Percentiles rank a stretch among this genome's conserved stretches.
These are phyloP conservation scores for Varanus salvator DNA, from an alignment of 2,113 vertebrate species.

Conservation along the genomic window DNA sequence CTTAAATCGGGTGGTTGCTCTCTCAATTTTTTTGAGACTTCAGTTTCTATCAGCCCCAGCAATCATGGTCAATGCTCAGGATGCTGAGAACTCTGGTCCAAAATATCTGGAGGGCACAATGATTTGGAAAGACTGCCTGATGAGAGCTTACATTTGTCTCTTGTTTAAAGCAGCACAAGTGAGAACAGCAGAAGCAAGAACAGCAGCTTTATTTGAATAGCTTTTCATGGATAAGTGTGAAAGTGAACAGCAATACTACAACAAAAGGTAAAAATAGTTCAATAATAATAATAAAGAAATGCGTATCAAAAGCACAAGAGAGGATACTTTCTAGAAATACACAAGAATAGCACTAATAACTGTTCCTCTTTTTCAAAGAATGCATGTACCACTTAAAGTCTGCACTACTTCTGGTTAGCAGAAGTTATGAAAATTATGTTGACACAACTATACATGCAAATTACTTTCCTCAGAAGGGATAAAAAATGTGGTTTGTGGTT, in stretches of 20 bases:
- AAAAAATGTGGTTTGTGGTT: slow-evolving; percentile 78
- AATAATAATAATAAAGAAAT: neutral
- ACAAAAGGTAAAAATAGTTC: neutral
- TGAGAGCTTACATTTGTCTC: neutral
- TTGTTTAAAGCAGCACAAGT: neutral
- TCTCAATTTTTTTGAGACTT: no score
- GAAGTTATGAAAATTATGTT: slow-evolving; percentile 60
- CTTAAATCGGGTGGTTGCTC: no score
- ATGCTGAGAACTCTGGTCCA: no score
- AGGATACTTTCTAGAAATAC: slow-evolving; percentile 41
- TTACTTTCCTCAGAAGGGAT: slow-evolving; percentile 75
- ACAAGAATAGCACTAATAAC: neutral
- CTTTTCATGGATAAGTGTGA: neutral
- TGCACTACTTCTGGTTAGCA: slow-evolving; percentile 42
- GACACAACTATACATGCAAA: slow-evolving; percentile 69
- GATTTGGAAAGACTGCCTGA: no score
- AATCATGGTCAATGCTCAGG: no score
- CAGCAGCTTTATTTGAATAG: neutral
- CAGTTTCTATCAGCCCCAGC: no score
- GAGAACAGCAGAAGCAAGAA: neutral
- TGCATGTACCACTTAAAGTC: slow-evolving; percentile 29
- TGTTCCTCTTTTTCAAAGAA: slow-evolving; percentile 33
- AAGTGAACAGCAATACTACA: neutral
- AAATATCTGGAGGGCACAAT: no score
- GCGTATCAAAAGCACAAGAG: accelerated